Conservation (phyloP, 2,888 invertebrate species). For the Chaetoderma sp. region DNA sequence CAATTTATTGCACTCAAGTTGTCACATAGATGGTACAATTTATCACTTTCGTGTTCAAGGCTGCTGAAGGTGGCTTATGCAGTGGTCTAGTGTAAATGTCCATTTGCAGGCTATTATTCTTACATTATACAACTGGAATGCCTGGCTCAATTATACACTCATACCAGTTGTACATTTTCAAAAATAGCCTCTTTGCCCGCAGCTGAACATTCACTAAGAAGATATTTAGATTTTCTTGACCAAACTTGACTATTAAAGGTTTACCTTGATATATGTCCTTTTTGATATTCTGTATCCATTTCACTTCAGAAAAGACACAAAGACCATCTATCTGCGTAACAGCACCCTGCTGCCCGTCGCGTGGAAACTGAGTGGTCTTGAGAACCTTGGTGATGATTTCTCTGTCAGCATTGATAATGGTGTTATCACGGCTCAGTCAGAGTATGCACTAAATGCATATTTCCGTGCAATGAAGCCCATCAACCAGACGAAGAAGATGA, state of each 20-base stretch:
- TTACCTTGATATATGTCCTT: too few species aligned
- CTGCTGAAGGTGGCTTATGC: too few species aligned
- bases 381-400: conserved; percentile 69
- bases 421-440: conserved; percentile 66
- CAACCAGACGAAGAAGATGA: conserved; percentile 63
- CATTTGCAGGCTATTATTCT: too few species aligned
- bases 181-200: too few species aligned
- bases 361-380: conserved; percentile 68
- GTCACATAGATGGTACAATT: too few species aligned
- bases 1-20: too few species aligned
- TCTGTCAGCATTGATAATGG: conserved; percentile 67
- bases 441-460: conserved; percentile 67
- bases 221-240: too few species aligned
- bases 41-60: too few species aligned
- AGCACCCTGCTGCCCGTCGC: conserved; percentile 68
- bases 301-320: conserved; percentile 68
- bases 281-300: not conserved
- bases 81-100: not conserved
- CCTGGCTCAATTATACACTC: too few species aligned
- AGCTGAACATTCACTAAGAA: too few species aligned
- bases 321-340: conserved; percentile 68
- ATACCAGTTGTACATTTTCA: too few species aligned
- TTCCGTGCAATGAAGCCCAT: conserved; percentile 69
- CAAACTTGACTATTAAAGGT: not conserved
- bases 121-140: too few species aligned